Percentiles rank a stretch among this genome's conserved stretches.
These are phyloP conservation scores for Magallana ariakensis DNA, from an alignment of 1,140 invertebrate species.

Conservation along the genomic window DNA sequence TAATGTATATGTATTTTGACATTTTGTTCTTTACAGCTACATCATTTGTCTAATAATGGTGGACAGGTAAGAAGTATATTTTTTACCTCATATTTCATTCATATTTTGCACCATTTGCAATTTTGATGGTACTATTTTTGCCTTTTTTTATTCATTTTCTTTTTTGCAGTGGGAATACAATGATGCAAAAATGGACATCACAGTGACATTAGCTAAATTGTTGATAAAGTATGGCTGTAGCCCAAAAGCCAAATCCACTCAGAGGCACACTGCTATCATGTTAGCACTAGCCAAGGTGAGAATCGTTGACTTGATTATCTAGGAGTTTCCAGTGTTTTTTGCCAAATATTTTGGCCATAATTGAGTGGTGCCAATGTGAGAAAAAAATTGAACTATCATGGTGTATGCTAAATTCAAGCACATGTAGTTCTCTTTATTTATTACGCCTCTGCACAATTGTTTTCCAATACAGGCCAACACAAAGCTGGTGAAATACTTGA, in stretches of 20 bases:
- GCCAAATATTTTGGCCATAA: background rate
- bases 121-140: background rate
- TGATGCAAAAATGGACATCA: conserved; percentile 60
- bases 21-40: conserved; percentile 65
- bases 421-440: background rate
- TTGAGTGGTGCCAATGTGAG: background rate
- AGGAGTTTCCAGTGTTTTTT: too few relatives aligned
- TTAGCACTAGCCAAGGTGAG: conserved; percentile 77
- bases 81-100: too few relatives aligned
- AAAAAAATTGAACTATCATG: background rate
- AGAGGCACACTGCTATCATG: conserved; percentile 77
- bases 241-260: conserved; percentile 72
- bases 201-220: conserved; percentile 76
- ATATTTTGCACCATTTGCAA: too few relatives aligned
- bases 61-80: background rate
- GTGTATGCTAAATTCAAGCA: background rate
- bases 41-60: conserved; percentile 73
- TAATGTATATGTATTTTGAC: too few relatives aligned
- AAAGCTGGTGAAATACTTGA: conserved; percentile 74
- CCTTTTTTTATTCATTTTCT: background rate
- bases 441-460: too few relatives aligned
- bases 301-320: too few relatives aligned
- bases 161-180: background rate
- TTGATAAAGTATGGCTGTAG: conserved; percentile 78
- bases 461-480: conserved; percentile 70